phyloP scores from a whole-genome alignment of 2,888 invertebrate species.

The Netelia virgata region DNA sequence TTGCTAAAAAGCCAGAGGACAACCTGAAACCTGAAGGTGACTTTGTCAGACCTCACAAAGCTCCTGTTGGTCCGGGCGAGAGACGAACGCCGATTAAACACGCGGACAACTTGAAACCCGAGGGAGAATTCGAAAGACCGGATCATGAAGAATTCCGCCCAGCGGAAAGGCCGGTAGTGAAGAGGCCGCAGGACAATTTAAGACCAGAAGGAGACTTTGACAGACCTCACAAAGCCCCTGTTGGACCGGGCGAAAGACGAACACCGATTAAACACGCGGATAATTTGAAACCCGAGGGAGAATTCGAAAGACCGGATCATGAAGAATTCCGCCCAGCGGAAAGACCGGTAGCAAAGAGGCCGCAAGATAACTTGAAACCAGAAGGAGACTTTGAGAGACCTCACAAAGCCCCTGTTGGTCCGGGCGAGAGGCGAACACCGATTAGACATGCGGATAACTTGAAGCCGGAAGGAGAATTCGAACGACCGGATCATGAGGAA shows the following conservation, averaged over 20 bases:
- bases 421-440: constrained; percentile 79
- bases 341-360: constrained; percentile 80
- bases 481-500: constrained; percentile 83
- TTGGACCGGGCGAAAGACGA: constrained; percentile 87
- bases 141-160: constrained; percentile 71
- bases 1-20: constrained; percentile 80
- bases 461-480: constrained; percentile 86
- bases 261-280: constrained; percentile 84
- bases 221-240: constrained; percentile 85
- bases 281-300: constrained; percentile 88
- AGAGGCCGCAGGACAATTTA: constrained; percentile 86
- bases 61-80: constrained; percentile 86
- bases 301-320: constrained; percentile 83
- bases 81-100: constrained; percentile 81
- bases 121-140: constrained; percentile 86
- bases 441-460: constrained; percentile 86
- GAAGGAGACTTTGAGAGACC: constrained; percentile 86
- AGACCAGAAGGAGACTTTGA: constrained; percentile 85
- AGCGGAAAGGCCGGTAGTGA: constrained; percentile 83
- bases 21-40: constrained; percentile 87
- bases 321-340: constrained; percentile 85
- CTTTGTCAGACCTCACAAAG: constrained; percentile 86
- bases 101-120: constrained; percentile 86
- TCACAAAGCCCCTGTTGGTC: constrained; percentile 73
- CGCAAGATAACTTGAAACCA: constrained; percentile 85